Base-by-base conservation (phyloP, 1,140 invertebrate species). In the Caligus rogercresseyi region DNA sequence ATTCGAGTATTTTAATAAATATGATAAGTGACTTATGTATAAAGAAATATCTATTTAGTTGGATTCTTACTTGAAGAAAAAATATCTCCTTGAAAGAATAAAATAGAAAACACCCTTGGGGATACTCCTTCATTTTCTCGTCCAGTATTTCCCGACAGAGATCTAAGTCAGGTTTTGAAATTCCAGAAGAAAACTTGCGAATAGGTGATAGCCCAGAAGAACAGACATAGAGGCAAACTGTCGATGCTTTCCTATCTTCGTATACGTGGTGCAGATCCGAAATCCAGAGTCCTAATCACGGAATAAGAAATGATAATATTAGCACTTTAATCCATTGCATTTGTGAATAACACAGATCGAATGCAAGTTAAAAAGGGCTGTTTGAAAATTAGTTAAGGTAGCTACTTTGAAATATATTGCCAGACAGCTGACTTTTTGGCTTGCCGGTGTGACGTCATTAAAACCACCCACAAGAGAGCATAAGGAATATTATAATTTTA, bases 61-160 rank as follows among this genome's bases (percentile, higher is more conserved):
- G n/a, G n/a, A n/a, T n/a, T n/a, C n/a, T n/a, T n/a, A n/a, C 62
- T 80, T 80, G 65, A 91, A 80, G 66, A 92, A 80, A 69, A 90
- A 82, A 26, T 91, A 72, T 23, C 91, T 78, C 0, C 83, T 91
- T 73, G 86, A 85, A 71, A 94, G 90, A 72, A 94, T 92, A 7
- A 94, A 75, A 71, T 94, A 93, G 80, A 91, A 87, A 0, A 89
- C 86, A 55, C 92, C 89, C 67, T 89, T 78, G 43, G n/a, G 86
- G 86, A 72, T 85, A 86, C 31, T 79, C 70, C 73, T 81, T 73
- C 15, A 91, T 71, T 71, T 88, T 81, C 19, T 81, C 78, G 1
- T 79, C 71, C 1, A 94, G 73, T 4, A 90, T 82, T 67, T 78
- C 75, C 61, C 86, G 78, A 61, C 85, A 86, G 66, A 85, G 77